Conservation (phyloP, 2,888 invertebrate species). For the Uropetala carovei region DNA sequence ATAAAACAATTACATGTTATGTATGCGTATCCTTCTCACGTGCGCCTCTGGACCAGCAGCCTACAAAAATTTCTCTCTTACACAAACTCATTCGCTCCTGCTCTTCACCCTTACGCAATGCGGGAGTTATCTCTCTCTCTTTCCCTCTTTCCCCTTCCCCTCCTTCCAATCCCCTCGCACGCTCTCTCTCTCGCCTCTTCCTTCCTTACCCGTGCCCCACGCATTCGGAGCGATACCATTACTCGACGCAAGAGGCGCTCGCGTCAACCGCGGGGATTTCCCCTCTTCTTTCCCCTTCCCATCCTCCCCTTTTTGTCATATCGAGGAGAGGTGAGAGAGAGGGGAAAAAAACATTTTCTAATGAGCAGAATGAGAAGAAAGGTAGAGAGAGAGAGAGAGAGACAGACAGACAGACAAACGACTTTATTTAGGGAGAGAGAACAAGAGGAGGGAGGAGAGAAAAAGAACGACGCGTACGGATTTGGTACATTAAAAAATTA, state of each 20-base stretch:
- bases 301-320: too few relatives aligned
- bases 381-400: neutral
- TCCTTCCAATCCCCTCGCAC: neutral
- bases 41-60: neutral
- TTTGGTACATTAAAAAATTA: too few relatives aligned
- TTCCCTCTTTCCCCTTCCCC: neutral
- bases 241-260: slow-evolving; percentile 11
- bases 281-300: neutral
- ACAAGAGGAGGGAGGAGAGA: neutral
- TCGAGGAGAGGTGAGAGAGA: too few relatives aligned
- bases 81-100: neutral
- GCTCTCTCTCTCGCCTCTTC: neutral
- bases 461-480: too few relatives aligned
- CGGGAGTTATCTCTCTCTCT: slow-evolving; percentile 50
- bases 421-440: too few relatives aligned
- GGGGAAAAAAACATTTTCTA: too few relatives aligned
- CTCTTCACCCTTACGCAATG: slow-evolving; percentile 57
- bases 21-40: neutral
- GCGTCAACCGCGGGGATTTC: slow-evolving; percentile 40
- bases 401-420: neutral
- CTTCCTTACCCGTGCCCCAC: neutral
- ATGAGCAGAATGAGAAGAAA: neutral
- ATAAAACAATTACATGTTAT: neutral
- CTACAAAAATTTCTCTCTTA: neutral
- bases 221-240: slow-evolving; percentile 40